A percentile compares a stretch with the other conserved stretches of the same genome.
These are phyloP conservation scores for Rhabdornis inornatus DNA, from an alignment of 2,113 vertebrate genomes.

Conservation along the genomic window DNA sequence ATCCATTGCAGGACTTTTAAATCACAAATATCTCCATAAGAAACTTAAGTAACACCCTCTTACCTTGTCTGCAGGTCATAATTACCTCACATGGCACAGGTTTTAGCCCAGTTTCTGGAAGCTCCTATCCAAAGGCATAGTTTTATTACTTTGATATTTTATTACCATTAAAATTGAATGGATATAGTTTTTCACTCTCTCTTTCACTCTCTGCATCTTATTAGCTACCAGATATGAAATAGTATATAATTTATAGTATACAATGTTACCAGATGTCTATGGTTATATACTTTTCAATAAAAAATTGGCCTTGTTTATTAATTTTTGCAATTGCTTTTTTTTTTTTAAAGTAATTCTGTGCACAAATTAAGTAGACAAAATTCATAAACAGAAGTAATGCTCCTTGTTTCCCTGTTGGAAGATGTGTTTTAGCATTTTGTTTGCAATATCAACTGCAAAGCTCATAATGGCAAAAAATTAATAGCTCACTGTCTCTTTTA, in stretches of 20 bases:
- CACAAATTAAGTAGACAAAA: background rate
- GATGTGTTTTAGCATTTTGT: background rate
- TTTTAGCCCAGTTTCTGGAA: background rate
- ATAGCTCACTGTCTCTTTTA: background rate
- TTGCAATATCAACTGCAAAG: slow-evolving; percentile 1
- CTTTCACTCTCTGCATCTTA: background rate
- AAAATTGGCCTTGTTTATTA: background rate
- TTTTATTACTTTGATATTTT: background rate
- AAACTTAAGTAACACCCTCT: background rate
- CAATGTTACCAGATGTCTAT: background rate
- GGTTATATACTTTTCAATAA: background rate
- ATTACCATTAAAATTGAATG: background rate
- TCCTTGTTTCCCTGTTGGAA: background rate
- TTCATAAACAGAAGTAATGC: slow-evolving; percentile 28
- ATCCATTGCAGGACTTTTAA: background rate
- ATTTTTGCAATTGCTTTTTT: background rate
- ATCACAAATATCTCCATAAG: background rate
- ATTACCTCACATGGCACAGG: background rate
- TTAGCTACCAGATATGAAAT: background rate
- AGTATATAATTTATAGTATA: background rate
- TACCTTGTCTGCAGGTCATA: background rate
- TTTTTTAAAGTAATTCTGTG: background rate
- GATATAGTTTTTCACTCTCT: background rate
- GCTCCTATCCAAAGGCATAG: background rate
- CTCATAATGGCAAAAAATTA: slow-evolving; percentile 24